Evolutionary conservation across 2,113 vertebrate species (phyloP), one percentile per base, ranked within the genome.

Genomic region (Eudorcas thomsonii): DNA sequence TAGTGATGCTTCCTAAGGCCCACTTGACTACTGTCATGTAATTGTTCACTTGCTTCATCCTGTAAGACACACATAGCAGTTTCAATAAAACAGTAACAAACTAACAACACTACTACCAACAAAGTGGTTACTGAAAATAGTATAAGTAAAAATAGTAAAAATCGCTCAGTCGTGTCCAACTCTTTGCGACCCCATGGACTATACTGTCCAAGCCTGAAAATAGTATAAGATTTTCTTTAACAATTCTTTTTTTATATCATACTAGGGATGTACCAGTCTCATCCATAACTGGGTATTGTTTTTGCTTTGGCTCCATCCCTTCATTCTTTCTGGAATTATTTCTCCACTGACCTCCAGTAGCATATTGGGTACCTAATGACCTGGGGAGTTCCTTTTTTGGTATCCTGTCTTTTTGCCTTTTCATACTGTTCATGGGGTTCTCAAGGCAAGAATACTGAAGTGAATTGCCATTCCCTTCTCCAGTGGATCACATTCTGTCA

Each of bases 1-100:
- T 71, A 71, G 64, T 21, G n/a, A 71, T 36, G n/a, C n/a, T 71
- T 71, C n/a, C 64, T 71, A 23, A 36, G n/a, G n/a, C 64, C n/a
- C 64, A 36, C 64, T 23, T 71, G 64, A 36, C n/a, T 67, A 82
- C 17, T 77, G 60, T 89, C 88, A 67, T 15, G 25, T 86, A 92
- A 82, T 81, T 92, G 67, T 85, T 94, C 64, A 60, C 1, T 88
- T 92, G 59, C 50, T 90, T 94, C 16, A 74, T 93, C 39, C 90
- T 96, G 39, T 55, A 88, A 84, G 91, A 52, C 16, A 96, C 28
- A 88, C 2, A 19, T 21, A 84, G 36, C 19, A 90, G 43, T 83
- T 96, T 96, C 33, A 83, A 67, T 50, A 78, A 45, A 96, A 87
- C 16, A 92, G 25, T 74, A 95, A 48, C 6, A 77, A 39, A 90